phyloP scores from a whole-genome alignment of 2,888 invertebrate species.

The Heteromurus nitidus region DNA sequence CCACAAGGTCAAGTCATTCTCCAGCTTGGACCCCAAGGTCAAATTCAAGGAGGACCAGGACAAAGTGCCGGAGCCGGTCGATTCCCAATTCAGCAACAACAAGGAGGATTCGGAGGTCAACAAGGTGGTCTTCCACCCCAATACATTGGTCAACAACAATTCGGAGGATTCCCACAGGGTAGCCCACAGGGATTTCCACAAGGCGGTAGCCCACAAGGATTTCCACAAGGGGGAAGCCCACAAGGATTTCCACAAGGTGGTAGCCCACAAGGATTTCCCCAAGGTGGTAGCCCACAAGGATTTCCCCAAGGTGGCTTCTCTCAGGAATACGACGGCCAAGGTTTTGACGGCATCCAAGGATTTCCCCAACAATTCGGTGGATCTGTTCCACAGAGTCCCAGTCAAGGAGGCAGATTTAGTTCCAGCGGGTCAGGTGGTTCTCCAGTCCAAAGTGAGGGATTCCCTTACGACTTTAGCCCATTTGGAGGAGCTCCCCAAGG shows the following conservation, averaged over 20 bases:
- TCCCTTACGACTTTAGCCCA: conserved; percentile 53
- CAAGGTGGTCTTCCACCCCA: conserved; percentile 30
- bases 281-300: conserved; percentile 21
- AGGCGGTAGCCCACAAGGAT: conserved; percentile 28
- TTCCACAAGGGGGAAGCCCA: conserved; percentile 38
- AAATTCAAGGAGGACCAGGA: conserved; percentile 5
- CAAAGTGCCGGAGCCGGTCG: conserved; percentile 33
- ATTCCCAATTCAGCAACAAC: conserved; percentile 33
- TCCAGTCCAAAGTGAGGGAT: conserved; percentile 34
- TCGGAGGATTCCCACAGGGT: conserved; percentile 33
- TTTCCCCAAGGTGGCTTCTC: conserved; percentile 32
- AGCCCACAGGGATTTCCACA: not conserved
- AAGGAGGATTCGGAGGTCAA: conserved; percentile 6
- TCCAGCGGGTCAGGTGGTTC: conserved; percentile 27
- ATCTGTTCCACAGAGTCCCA: conserved; percentile 8
- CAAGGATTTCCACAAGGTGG: conserved; percentile 44
- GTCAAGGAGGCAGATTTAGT: too few relatives aligned
- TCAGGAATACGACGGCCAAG: conserved; percentile 40
- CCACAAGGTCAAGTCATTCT: conserved; percentile 34
- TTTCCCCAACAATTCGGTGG: conserved; percentile 41
- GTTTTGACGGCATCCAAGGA: conserved; percentile 46
- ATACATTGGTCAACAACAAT: conserved; percentile 26
- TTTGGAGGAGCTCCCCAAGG: conserved; percentile 43
- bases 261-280: conserved; percentile 33
- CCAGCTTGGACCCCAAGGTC: conserved; percentile 4